phyloP scores from a whole-genome alignment of 1,140 invertebrate species.

The Parasteatoda tepidariorum region DNA sequence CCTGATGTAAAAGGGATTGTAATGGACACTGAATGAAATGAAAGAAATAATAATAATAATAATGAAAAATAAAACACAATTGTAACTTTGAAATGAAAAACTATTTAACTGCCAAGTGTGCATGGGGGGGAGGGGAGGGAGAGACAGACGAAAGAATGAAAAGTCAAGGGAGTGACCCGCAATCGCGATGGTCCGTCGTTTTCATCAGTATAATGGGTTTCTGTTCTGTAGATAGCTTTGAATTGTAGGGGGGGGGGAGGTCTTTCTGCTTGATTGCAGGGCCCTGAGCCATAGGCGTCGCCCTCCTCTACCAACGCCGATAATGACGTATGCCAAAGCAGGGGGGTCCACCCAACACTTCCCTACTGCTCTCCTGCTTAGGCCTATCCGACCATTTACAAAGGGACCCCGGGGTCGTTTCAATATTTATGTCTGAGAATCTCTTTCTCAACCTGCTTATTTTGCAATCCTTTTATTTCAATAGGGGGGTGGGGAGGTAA shows the following conservation, averaged over 20 bases:
- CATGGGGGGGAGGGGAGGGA: not conserved
- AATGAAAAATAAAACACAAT: not conserved
- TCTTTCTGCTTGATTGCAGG: constrained; percentile 49
- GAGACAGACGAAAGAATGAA: no score
- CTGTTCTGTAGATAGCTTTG: constrained; percentile 59
- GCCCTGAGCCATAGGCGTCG: constrained; percentile 57
- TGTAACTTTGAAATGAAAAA: not conserved
- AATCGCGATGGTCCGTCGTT: constrained; percentile 48
- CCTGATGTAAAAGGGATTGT: no score
- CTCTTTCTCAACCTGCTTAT: no score
- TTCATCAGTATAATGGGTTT: constrained; percentile 59
- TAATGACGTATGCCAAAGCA: constrained; percentile 50
- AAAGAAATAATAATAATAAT: no score
- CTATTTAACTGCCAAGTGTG: constrained; percentile 17
- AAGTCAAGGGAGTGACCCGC: constrained; percentile 54
- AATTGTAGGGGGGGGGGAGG: constrained; percentile 36
- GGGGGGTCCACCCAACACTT: constrained; percentile 37
- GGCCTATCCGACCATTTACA: constrained; percentile 25
- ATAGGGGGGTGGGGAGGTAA: not conserved
- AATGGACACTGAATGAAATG: no score
- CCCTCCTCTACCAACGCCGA: constrained; percentile 32
- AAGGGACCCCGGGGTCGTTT: not conserved
- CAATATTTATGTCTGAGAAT: not conserved
- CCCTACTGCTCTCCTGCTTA: constrained; percentile 11
- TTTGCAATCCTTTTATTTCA: not conserved